A percentile compares a stretch with the other conserved stretches of the same genome.
Conservation (phyloP, 1,140 invertebrate species). For the Orius insidiosus region DNA sequence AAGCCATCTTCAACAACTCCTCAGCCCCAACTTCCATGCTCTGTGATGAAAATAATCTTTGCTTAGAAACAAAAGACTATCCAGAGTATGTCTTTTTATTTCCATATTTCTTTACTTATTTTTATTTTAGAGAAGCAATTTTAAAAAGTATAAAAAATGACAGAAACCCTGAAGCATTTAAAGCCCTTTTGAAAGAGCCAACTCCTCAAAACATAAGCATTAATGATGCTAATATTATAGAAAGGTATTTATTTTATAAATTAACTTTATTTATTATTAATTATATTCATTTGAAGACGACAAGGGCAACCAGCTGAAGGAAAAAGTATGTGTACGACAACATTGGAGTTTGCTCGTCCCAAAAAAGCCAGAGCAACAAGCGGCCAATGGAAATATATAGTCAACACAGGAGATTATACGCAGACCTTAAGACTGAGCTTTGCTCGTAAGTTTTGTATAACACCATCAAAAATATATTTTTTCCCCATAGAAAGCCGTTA, state of each 20-base stretch:
- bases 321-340: constrained; percentile 62
- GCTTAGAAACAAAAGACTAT: constrained; percentile 54
- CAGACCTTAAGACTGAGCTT: constrained; percentile 65
- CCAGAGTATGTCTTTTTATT: constrained; percentile 42
- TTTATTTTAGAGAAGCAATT: constrained; percentile 46
- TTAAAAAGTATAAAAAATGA: constrained; percentile 41
- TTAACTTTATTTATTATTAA: not conserved
- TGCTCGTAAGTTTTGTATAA: constrained; percentile 43
- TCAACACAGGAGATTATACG: constrained; percentile 70
- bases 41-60: constrained; percentile 29
- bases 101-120: constrained; percentile 9
- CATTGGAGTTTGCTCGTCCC: constrained; percentile 63
- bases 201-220: constrained; percentile 35
- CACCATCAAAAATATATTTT: constrained; percentile 7
- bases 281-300: constrained; percentile 27
- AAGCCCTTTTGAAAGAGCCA: constrained; percentile 6
- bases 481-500: constrained; percentile 51
- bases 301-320: constrained; percentile 33
- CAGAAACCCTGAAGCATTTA: constrained; percentile 1
- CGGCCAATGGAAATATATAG: constrained; percentile 72
- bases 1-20: not conserved
- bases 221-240: constrained; percentile 25
- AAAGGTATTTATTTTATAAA: constrained; percentile 4
- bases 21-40: not conserved
- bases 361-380: constrained; percentile 63